Percentiles rank a stretch among this genome's conserved stretches.
Conservation (phyloP, 2,113 vertebrate species). For the Picathartes gymnocephalus region DNA sequence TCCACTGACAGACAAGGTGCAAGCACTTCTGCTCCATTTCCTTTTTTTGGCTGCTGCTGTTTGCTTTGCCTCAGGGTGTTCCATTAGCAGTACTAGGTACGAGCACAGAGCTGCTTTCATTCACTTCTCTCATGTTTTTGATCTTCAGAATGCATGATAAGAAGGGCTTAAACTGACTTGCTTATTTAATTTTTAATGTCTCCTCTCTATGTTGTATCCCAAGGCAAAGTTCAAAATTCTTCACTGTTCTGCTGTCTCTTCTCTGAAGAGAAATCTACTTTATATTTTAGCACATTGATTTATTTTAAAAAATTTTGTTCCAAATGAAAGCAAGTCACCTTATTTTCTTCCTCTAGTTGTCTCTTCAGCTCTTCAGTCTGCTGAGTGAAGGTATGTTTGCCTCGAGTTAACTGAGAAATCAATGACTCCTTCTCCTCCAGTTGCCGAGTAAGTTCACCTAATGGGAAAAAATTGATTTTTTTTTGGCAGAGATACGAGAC, state of each 20-base stretch:
- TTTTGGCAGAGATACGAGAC: neutral
- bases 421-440: slow-evolving; percentile 42
- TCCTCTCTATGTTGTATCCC: neutral
- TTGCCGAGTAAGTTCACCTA: slow-evolving; percentile 30
- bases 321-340: neutral
- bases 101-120: neutral
- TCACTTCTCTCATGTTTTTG: neutral
- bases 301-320: neutral
- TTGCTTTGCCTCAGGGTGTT: neutral
- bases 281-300: neutral
- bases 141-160: neutral
- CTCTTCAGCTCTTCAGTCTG: slow-evolving; percentile 45
- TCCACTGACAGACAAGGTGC: neutral
- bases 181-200: neutral
- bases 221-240: neutral
- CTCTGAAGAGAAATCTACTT: neutral
- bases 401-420: slow-evolving; percentile 39
- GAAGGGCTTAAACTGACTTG: neutral
- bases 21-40: neutral
- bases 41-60: neutral
- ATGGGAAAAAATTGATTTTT: neutral
- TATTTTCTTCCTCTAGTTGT: slow-evolving; percentile 55
- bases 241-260: neutral
- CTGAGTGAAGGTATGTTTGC: slow-evolving; percentile 44
- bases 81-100: neutral